phyloP scores from a whole-genome alignment of 2,113 vertebrate genomes.

The Ammodytes dubius region DNA sequence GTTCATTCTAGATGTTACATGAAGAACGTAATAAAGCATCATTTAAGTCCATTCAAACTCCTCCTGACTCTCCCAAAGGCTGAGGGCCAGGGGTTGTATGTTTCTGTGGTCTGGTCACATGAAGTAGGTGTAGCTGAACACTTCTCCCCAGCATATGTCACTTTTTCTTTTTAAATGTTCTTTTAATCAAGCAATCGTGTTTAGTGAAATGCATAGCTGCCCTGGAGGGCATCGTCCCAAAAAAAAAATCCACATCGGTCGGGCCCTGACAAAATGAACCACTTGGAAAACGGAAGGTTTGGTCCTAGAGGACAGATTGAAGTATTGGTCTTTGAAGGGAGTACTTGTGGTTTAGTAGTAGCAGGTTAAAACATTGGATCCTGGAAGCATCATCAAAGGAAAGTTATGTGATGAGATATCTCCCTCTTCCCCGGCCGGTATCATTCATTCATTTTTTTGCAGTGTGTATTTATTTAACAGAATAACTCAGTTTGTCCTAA shows the following conservation, averaged over 20 bases:
- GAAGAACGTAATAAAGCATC: neutral
- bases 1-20: neutral
- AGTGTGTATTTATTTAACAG: conserved; percentile 43
- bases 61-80: neutral
- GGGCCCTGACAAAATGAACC: no score
- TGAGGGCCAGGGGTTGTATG: neutral
- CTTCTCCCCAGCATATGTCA: conserved; percentile 4
- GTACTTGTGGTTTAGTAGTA: conserved; percentile 1
- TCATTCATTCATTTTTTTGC: conserved; percentile 45
- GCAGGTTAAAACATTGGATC: conserved; percentile 30
- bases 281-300: no score
- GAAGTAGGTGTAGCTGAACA: neutral
- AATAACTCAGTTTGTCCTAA: conserved; percentile 30
- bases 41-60: neutral
- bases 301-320: no score
- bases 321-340: no score
- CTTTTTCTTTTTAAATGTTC: no score
- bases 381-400: neutral
- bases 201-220: no score
- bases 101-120: neutral
- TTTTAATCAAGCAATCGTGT: no score
- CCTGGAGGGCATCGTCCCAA: no score
- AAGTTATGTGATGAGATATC: neutral
- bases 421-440: neutral
- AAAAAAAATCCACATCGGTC: no score